Evolutionary conservation across 1,140 invertebrate genomes (phyloP).

Genomic region (Harpegnathos saltator): DNA sequence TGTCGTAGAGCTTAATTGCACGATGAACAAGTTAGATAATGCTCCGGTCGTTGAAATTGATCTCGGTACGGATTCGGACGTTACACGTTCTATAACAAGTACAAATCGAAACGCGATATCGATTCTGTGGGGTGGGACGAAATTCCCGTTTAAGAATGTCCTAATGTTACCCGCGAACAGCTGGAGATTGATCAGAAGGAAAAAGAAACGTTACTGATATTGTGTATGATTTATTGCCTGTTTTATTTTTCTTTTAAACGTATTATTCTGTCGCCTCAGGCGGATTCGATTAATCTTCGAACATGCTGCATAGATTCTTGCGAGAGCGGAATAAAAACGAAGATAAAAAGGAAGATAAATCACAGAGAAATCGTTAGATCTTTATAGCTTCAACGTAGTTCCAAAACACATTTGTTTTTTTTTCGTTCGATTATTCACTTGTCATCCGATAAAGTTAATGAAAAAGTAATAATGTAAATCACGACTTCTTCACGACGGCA

Average conservation of each 20-base stretch:
- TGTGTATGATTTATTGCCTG: too few relatives aligned
- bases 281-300: too few relatives aligned
- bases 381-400: too few relatives aligned
- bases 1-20: not conserved
- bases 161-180: not conserved
- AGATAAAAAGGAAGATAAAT: too few relatives aligned
- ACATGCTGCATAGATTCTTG: too few relatives aligned
- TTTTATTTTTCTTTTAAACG: too few relatives aligned
- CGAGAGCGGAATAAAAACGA: too few relatives aligned
- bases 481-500: not conserved
- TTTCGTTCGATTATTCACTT: not conserved
- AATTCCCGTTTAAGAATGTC: not conserved
- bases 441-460: not conserved
- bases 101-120: conserved; percentile 74
- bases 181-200: not conserved
- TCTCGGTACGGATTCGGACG: not conserved
- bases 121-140: conserved; percentile 56
- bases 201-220: too few relatives aligned
- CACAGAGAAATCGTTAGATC: too few relatives aligned
- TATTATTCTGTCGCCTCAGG: too few relatives aligned
- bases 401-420: too few relatives aligned
- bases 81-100: conserved; percentile 16
- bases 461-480: conserved; percentile 11
- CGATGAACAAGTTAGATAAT: not conserved
- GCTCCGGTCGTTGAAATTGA: not conserved